Evolutionary conservation across 2,888 invertebrate genomes (phyloP).

Genomic region (Erannis defoliaria): DNA sequence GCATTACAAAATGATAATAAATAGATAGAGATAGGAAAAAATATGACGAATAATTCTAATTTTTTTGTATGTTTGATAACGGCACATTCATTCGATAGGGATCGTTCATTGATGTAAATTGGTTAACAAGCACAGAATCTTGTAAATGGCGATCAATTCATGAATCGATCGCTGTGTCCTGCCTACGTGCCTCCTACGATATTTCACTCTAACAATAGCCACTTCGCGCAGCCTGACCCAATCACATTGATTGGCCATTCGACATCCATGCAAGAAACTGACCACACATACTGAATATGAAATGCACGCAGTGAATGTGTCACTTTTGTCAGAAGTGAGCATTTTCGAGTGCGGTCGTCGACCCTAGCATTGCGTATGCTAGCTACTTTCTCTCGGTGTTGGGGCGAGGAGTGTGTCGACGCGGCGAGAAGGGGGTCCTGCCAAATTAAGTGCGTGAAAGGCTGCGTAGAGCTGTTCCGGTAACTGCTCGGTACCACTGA

Average conservation of each 20-base stretch:
- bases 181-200: conserved; percentile 56
- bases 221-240: conserved; percentile 65
- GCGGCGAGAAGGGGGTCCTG: conserved; percentile 80
- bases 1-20: no score
- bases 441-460: conserved; percentile 86
- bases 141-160: conserved; percentile 29
- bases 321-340: conserved; percentile 84
- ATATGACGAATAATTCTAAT: no score
- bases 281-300: conserved; percentile 83
- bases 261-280: conserved; percentile 78
- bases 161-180: conserved; percentile 28
- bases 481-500: conserved; percentile 53
- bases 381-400: conserved; percentile 84
- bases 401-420: conserved; percentile 67
- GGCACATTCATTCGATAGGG: not conserved
- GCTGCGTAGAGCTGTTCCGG: conserved; percentile 74
- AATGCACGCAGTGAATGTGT: conserved; percentile 82
- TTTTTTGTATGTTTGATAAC: not conserved
- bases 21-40: no score
- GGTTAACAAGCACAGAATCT: conserved; percentile 19
- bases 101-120: conserved; percentile 16
- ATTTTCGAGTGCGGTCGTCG: conserved; percentile 85
- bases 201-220: conserved; percentile 57
- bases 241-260: conserved; percentile 72
- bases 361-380: conserved; percentile 85